These are phyloP conservation scores for Cacoxenus indagator DNA, from an alignment of 2,888 invertebrate species.

Conservation along the genomic window DNA sequence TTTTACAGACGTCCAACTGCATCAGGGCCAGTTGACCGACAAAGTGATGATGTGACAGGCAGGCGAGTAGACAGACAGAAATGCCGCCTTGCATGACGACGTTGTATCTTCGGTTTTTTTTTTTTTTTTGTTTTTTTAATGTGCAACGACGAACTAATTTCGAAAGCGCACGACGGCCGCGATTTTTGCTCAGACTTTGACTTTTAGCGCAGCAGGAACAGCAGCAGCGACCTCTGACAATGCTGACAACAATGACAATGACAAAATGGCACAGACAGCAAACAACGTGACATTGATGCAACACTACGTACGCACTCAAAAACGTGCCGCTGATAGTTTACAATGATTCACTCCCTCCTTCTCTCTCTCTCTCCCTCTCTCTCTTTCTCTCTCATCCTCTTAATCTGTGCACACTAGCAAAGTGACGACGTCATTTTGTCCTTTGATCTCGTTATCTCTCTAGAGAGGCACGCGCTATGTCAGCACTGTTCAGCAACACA, in stretches of 20 bases:
- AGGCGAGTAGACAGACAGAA: background rate
- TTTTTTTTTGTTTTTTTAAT: background rate
- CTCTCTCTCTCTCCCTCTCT: too few relatives aligned
- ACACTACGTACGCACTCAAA: background rate
- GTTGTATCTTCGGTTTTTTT: background rate
- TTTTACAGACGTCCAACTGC: background rate
- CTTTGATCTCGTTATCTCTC: constrained; percentile 1
- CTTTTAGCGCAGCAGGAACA: background rate
- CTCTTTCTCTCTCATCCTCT: background rate
- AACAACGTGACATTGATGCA: constrained; percentile 20
- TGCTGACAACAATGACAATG: background rate
- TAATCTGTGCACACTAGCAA: background rate
- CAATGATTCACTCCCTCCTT: constrained; percentile 8
- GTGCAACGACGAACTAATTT: too few relatives aligned
- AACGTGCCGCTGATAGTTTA: constrained; percentile 17
- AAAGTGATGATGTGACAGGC: constrained; percentile 10
- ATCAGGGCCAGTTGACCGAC: constrained; percentile 21
- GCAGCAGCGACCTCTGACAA: background rate
- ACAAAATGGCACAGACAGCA: too few relatives aligned
- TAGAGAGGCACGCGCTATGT: constrained; percentile 11
- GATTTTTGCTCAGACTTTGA: background rate
- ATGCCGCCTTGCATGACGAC: background rate
- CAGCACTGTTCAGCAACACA: background rate
- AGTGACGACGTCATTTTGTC: background rate
- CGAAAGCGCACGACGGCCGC: too few relatives aligned